Evolutionary conservation across 2,113 vertebrate species (phyloP), one percentile per base, ranked within the genome.

Genomic region (Nesospiza acunhae): DNA sequence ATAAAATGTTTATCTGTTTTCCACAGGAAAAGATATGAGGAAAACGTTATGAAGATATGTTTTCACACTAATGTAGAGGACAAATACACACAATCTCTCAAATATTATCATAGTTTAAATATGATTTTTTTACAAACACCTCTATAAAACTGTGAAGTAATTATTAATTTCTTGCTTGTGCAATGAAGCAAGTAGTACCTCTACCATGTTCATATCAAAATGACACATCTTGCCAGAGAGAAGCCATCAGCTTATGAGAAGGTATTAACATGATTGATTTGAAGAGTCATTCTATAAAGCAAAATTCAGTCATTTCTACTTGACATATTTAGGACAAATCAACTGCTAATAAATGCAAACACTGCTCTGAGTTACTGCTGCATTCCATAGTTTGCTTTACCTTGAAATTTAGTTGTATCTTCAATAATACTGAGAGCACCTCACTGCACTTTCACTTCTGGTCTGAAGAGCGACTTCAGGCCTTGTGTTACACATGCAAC

Each of bases 231-330:
- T 76, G 20, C 41, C 50, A 69, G 44, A 82, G 31, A 91, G 30
- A 90, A 94, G 28, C 15, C 26, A 86, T 87, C 55, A 87, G 3
- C 22, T 73, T 78, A 69, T 49, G 37, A 79, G 41, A 84, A 58
- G 53, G 24, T 87, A 89, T 92, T 87, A 82, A 58, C 31, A 42
- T 39, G 74, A 94, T 27, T 75, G 56, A 89, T 89, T 53, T 60
- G 53, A 91, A 87, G 44, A 85, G 33, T 19, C 74, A 46, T 95
- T 93, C 89, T 89, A 76, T 53, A 84, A 84, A 81, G 72, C 8
- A 89, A 94, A 87, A 82, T 58, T 82, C 52, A 87, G 58, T 76
- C 78, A 69, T 94, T 96, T 82, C 31, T 85, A 11, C n/a, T 73
- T 84, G 49, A 49, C 21, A 0, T 87, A 85, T 91, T 93, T 87